phyloP scores from a whole-genome alignment of 2,888 invertebrate species.

The Rambutsinella grinnellia region DNA sequence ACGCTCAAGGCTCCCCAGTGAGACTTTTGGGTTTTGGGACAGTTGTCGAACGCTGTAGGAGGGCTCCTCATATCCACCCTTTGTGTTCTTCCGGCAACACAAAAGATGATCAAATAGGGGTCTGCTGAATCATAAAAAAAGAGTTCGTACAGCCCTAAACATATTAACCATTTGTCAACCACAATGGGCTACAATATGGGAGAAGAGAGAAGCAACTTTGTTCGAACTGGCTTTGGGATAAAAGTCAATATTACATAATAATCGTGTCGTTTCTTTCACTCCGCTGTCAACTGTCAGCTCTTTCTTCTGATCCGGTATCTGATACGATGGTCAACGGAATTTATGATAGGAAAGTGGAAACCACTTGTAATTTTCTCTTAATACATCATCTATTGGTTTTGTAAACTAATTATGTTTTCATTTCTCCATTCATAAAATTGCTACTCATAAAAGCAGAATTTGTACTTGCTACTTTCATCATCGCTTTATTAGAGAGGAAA shows the following conservation, averaged over 20 bases:
- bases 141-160: constrained; percentile 38
- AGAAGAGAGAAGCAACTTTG: background rate
- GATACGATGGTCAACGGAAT: background rate
- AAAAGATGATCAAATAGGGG: constrained; percentile 32
- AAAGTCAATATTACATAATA: background rate
- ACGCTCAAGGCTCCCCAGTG: constrained; percentile 62
- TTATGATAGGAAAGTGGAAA: background rate
- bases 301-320: too few species aligned
- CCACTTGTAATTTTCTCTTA: background rate
- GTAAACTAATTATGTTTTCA: too few species aligned
- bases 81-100: constrained; percentile 65
- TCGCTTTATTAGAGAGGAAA: too few species aligned
- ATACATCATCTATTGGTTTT: too few species aligned
- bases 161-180: constrained; percentile 52
- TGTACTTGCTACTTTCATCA: too few species aligned
- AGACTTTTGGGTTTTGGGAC: constrained; percentile 67
- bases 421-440: too few species aligned
- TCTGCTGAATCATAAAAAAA: background rate
- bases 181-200: constrained; percentile 38
- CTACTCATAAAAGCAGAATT: too few species aligned
- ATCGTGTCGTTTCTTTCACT: background rate
- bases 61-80: constrained; percentile 63
- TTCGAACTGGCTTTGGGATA: background rate
- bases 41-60: constrained; percentile 65
- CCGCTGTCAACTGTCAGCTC: too few species aligned